Evolutionary conservation across 2,797 vertebrate species (phyloP), one percentile per base, ranked within the genome.

Genomic region (Muscicapa comitata): DNA sequence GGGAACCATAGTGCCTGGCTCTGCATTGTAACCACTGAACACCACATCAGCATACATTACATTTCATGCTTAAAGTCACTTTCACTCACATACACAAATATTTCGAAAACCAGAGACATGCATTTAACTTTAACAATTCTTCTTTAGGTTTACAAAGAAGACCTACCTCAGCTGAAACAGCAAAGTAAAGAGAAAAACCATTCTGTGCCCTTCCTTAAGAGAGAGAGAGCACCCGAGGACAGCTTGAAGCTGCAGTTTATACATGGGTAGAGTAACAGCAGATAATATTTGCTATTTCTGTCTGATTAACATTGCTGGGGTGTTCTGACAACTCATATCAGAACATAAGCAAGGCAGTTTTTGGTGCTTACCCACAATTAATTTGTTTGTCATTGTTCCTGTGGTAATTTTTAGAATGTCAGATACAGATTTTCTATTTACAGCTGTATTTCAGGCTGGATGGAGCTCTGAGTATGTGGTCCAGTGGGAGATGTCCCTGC

Each of bases 121-220:
- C 63, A 57, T 14, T 76, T 96, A 68, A 96, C 40, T 73, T 35
- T 20, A 89, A 63, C 9, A 90, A 40, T 96, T 95, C 31, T 80
- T 63, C 59, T 92, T 95, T 97, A 99, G 99, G 99, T 99, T 96
- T 99, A 99, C 97, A 99, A 99, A 98, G 99, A 99, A 98, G 99
- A 99, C 97, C 98, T 99, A 95, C 99, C 99, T 97, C 99, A 99
- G 98, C 98, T 99, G 94, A 99, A 98, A 98, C 98, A 98, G 95
- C 98, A 99, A 98, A 98, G 97, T 92, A 98, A 98, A 97, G 98
- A 98, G 97, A 98, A 98, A 97, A 99, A 98, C 97, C 99, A 98
- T 58, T 97, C 98, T 95, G 97, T 98, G 96, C 98, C 99, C 95
- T 99, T 99, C 86, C 98, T 99, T 83, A 99, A 99, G 97, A 97